Evolutionary conservation across 2,797 vertebrate species (phyloP).

Genomic region (Eidolon dupreanum): DNA sequence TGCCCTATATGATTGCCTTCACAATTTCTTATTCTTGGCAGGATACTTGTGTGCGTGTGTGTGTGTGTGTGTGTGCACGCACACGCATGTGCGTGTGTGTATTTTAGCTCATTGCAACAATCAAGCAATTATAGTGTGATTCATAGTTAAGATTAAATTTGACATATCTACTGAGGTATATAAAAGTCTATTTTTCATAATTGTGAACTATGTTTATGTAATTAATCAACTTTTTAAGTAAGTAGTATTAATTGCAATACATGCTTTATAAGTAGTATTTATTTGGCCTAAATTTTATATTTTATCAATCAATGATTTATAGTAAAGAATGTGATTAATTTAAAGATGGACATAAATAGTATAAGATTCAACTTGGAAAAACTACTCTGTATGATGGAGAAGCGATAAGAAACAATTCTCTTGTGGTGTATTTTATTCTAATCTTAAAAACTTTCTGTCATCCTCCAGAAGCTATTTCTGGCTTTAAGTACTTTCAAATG

Average conservation of each 20-base stretch:
- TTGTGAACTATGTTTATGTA: slow-evolving; percentile 59
- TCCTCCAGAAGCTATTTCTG: slow-evolving; percentile 51
- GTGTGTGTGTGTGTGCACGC: too few species aligned
- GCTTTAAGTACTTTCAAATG: slow-evolving; percentile 62
- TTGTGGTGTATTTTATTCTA: slow-evolving; percentile 63
- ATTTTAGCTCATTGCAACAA: slow-evolving; percentile 72
- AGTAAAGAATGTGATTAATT: slow-evolving; percentile 59
- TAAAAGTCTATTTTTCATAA: slow-evolving; percentile 66
- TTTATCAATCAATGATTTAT: slow-evolving; percentile 61
- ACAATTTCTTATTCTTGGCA: slow-evolving; percentile 83
- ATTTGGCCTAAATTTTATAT: slow-evolving; percentile 61
- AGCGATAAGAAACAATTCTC: slow-evolving; percentile 5
- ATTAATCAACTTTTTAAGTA: slow-evolving; percentile 68
- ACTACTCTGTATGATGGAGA: not conserved
- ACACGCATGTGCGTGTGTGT: too few species aligned
- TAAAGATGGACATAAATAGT: slow-evolving; percentile 53
- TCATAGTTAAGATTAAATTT: slow-evolving; percentile 82
- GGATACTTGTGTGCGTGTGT: slow-evolving; percentile 71
- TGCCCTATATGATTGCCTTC: slow-evolving; percentile 80
- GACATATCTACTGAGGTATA: slow-evolving; percentile 40
- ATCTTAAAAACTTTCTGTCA: slow-evolving; percentile 52
- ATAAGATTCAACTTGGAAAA: slow-evolving; percentile 30
- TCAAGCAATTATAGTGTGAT: slow-evolving; percentile 72
- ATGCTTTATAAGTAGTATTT: slow-evolving; percentile 52
- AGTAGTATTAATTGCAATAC: slow-evolving; percentile 65